Base-by-base conservation (phyloP, 2,797 vertebrate species). In the Pachyuromys duprasi region DNA sequence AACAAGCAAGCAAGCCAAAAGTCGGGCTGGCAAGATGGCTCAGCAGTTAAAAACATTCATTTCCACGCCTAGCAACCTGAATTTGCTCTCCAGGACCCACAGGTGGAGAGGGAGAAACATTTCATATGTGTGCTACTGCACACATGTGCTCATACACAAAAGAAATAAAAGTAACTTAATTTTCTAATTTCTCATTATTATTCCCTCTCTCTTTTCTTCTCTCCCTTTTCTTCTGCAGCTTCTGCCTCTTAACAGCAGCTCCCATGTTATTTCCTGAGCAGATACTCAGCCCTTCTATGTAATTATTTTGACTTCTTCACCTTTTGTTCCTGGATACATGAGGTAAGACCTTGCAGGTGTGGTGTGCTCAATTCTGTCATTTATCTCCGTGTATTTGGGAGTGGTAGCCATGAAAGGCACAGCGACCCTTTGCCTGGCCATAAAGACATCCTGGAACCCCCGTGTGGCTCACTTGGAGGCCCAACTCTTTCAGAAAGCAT, bases 281-380 rank as follows among this genome's bases (percentile, higher is more conserved):
- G n/a, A 15, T 49, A 13, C 6, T 62, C 31, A 3, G 3, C 28
- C 3, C 3, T 65, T 55, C 36, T 57, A 3, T 11, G 1, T 53
- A 36, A 17, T 55, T 57, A 4, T 20, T 88, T 78, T 67, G 45
- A 74, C n/a, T 12, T 6, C 55, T n/a, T 13, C 31, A 15, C 22
- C 9, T 31, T 20, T 80, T 92, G 42, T 57, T 12, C 1, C 79
- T 42, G 31, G 63, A 8, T 26, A 36, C 31, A 11, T 8, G 11
- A 42, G 82, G 1, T 17, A 39, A 65, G 31, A 26, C 45, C 20
- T 26, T 53, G 31, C 0, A 5, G 26, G 9, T 22, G 22, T 63
- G 49, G 31, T n/a, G 24, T 0, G 4, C 6, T 20, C 36, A 24
- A 5, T 0, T 0, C 14, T 26, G 9, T 3, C 53, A 3, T 20